Percentiles rank a stretch among this genome's conserved stretches.
phyloP scores from a whole-genome alignment of 2,888 invertebrate genomes.

The Habroteleia sp. region DNA sequence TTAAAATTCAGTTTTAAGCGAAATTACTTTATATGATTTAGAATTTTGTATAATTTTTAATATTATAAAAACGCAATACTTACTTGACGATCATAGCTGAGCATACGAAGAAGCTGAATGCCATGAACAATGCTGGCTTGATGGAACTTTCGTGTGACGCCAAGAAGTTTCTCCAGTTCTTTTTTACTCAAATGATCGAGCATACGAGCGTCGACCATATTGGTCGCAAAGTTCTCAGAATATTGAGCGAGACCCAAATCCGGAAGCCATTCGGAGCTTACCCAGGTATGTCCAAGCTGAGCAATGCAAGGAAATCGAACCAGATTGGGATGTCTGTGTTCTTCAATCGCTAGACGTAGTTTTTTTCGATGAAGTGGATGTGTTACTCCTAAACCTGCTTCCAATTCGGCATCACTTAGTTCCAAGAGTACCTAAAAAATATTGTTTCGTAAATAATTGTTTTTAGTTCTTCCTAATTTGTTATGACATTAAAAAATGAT shows the following conservation, averaged over 20 bases:
- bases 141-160: conserved; percentile 95
- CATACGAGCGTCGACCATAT: conserved; percentile 96
- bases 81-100: conserved; percentile 95
- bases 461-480: no score
- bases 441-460: background rate
- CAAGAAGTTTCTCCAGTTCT: conserved; percentile 95
- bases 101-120: conserved; percentile 93
- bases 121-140: conserved; percentile 97
- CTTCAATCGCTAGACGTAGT: conserved; percentile 94
- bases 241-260: conserved; percentile 95
- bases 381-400: conserved; percentile 93
- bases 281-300: conserved; percentile 95
- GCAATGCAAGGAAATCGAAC: conserved; percentile 94
- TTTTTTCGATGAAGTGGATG: conserved; percentile 97
- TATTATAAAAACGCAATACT: background rate
- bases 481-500: no score
- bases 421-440: conserved; percentile 90
- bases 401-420: conserved; percentile 94
- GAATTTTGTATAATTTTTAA: no score
- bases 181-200: conserved; percentile 95
- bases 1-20: no score
- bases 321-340: conserved; percentile 92
- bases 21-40: no score
- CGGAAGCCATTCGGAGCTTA: conserved; percentile 95
- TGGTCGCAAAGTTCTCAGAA: conserved; percentile 92